Evolutionary conservation across 92 coral and sea anemone species (phyloP), one percentile per base, ranked within the genome.

Genomic region (Epizoanthus scotinus): DNA sequence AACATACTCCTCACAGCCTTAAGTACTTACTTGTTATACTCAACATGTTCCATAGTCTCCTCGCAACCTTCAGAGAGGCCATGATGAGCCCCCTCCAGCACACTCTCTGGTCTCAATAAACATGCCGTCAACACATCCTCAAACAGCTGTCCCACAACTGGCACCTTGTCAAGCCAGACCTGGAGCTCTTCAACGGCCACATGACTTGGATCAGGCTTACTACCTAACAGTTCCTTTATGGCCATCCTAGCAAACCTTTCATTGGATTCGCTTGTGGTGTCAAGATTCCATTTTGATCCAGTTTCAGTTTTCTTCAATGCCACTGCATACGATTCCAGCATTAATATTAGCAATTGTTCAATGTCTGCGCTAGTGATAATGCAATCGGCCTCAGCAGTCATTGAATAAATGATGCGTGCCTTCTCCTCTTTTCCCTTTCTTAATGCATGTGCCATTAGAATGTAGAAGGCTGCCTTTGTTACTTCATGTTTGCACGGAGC

Each of bases 11-110:
- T 21, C n/a, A 55, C 53, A 40, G 5, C 34, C 28, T 44, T 20
- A n/a, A 12, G 22, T 3, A 81, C 92, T 73, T 31, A 92, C 97
- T 88, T 92, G 70, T 92, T 93, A 85, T 90, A 90, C 70, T 82
- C 91, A 3, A 93, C 84, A 87, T 93, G 99, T 63, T 85, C 92
- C 53, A 91, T 78, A 20, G 90, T 93, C 78, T 92, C 96, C 42
- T 93, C 94, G 75, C 99, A 95, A 14, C 99, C 99, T 79, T 91
- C 98, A 38, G 79, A 70, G 21, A 93, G 63, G 15, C 99, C 99
- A 91, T 95, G 99, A 10, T 86, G 82, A 36, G 90, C 88, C 40
- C 75, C 92, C 29, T 91, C 94, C 26, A 91, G 27, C 25, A 95
- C 85, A 59, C 92, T 85, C 60, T 91, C 98, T n/a, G 89, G 80